Percentiles rank a stretch among this genome's conserved stretches.
These are phyloP conservation scores for Merodon equestris DNA, from an alignment of 2,888 invertebrate species.

Conservation along the genomic window DNA sequence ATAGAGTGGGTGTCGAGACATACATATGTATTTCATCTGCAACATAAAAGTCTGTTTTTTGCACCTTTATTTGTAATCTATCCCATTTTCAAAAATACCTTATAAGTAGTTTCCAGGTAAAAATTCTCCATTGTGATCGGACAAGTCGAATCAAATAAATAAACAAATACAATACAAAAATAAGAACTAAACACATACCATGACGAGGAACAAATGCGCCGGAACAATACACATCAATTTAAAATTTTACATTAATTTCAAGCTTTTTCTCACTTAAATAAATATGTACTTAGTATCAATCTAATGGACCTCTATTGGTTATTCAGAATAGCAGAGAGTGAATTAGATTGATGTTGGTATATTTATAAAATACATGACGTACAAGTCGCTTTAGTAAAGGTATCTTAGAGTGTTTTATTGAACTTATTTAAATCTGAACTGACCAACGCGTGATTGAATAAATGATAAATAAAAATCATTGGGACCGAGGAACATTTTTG, in stretches of 20 bases:
- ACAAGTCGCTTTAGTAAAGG: neutral
- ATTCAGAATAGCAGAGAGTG: too few relatives aligned
- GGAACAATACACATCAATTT: conserved; percentile 34
- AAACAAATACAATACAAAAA: neutral
- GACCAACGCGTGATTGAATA: conserved; percentile 7
- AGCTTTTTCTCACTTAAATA: too few relatives aligned
- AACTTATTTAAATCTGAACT: conserved; percentile 12
- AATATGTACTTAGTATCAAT: too few relatives aligned
- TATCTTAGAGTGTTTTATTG: neutral
- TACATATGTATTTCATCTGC: too few relatives aligned
- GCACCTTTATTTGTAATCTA: too few relatives aligned
- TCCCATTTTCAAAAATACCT: too few relatives aligned
- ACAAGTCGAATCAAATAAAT: too few relatives aligned
- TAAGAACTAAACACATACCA: conserved; percentile 40
- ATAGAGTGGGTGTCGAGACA: conserved; percentile 7
- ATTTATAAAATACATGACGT: neutral
- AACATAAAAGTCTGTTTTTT: too few relatives aligned
- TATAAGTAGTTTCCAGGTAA: too few relatives aligned
- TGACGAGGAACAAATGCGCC: conserved; percentile 35
- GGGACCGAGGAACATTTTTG: neutral
- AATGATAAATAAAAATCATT: conserved; percentile 26
- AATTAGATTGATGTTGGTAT: too few relatives aligned
- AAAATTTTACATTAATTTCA: neutral
- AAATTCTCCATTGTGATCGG: too few relatives aligned
- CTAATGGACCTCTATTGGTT: too few relatives aligned